Evolutionary conservation across 2,113 vertebrate species (phyloP).

Genomic region (Actenoides hombroni): DNA sequence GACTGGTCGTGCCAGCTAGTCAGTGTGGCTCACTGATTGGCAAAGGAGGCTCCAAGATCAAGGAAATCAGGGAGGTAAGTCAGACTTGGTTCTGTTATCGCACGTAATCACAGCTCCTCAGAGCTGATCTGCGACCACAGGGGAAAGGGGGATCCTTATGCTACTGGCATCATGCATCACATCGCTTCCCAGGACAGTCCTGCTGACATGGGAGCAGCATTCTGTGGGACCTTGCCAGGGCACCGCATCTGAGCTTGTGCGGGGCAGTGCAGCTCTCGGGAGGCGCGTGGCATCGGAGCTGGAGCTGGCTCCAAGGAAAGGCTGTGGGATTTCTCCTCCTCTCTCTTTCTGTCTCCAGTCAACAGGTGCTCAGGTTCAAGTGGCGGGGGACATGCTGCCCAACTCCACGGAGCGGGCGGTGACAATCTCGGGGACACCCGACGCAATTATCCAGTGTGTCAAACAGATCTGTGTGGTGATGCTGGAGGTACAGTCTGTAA

Average conservation of each 20-base stretch:
- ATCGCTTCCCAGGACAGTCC: neutral
- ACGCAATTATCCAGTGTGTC: slow-evolving; percentile 98
- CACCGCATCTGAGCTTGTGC: accelerated
- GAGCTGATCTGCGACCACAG: accelerated
- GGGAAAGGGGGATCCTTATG: neutral
- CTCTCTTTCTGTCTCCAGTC: slow-evolving; percentile 78
- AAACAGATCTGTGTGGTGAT: slow-evolving; percentile 99
- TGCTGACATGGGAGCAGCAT: neutral
- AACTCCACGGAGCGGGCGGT: slow-evolving; percentile 97
- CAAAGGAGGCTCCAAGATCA: slow-evolving; percentile 97
- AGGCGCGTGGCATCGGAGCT: accelerated
- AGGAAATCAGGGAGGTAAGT: slow-evolving; percentile 95
- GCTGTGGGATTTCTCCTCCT: neutral
- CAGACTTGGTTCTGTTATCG: neutral
- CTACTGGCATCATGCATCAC: accelerated
- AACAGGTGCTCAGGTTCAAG: slow-evolving; percentile 97
- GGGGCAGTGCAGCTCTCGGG: neutral
- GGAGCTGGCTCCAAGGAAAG: neutral
- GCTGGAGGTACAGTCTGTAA: slow-evolving; percentile 90
- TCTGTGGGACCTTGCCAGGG: neutral
- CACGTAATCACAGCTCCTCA: accelerated
- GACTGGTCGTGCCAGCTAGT: slow-evolving; percentile 92
- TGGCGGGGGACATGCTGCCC: slow-evolving; percentile 97
- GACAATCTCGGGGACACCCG: slow-evolving; percentile 97
- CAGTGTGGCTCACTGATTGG: slow-evolving; percentile 96